These are phyloP conservation scores for Sarcophaga caerulescens DNA, from an alignment of 2,888 invertebrate genomes.

Conservation along the genomic window DNA sequence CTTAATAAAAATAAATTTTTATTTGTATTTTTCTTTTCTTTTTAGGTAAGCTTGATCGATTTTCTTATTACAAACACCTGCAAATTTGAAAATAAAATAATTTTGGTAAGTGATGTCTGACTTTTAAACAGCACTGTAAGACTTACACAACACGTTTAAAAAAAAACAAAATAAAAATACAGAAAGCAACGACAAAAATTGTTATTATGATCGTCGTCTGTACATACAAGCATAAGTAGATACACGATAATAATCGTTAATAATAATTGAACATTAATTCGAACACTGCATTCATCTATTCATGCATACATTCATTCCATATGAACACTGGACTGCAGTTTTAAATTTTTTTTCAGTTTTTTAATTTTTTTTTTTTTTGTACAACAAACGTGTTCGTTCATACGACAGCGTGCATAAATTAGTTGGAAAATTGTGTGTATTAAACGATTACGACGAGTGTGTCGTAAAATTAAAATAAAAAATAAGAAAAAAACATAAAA, in stretches of 20 bases:
- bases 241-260: slow-evolving; percentile 52
- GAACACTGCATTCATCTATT: neutral
- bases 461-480: slow-evolving; percentile 15
- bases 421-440: neutral
- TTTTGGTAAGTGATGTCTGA: too few species aligned
- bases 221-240: slow-evolving; percentile 1
- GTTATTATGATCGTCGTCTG: too few species aligned
- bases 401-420: slow-evolving; percentile 23
- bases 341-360: too few species aligned
- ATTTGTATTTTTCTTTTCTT: neutral
- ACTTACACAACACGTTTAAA: neutral
- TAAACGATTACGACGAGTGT: neutral
- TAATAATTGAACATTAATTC: slow-evolving; percentile 46
- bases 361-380: too few species aligned
- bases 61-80: too few species aligned
- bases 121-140: too few species aligned
- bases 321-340: too few species aligned
- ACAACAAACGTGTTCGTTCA: neutral
- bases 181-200: neutral
- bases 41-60: slow-evolving; percentile 35
- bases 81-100: too few species aligned
- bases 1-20: neutral
- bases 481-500: neutral
- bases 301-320: too few species aligned
- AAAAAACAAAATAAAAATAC: neutral